These are phyloP conservation scores for Enteromius argenteus DNA, from an alignment of 2,797 vertebrate genomes.

Conservation along the genomic window DNA sequence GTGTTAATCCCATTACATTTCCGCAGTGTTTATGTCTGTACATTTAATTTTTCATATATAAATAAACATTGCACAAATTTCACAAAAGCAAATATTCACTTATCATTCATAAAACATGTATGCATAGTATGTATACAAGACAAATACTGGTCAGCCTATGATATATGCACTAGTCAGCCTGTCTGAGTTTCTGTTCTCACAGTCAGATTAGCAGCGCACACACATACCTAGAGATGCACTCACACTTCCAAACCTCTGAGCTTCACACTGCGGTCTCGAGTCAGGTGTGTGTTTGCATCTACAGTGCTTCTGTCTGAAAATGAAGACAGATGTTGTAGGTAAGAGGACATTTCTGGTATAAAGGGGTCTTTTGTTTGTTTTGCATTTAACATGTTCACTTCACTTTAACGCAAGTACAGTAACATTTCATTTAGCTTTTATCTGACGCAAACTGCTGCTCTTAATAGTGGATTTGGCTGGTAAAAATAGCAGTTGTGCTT, in stretches of 20 bases:
- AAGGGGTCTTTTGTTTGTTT: constrained; percentile 2
- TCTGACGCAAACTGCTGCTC: neutral
- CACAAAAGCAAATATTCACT: neutral
- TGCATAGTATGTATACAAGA: neutral
- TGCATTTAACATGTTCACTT: neutral
- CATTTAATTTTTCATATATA: constrained; percentile 27
- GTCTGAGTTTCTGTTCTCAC: constrained; percentile 51
- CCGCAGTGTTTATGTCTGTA: neutral
- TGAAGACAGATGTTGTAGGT: constrained; percentile 84
- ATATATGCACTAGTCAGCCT: constrained; percentile 23
- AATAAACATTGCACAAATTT: neutral
- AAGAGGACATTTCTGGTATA: constrained; percentile 67
- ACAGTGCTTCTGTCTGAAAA: constrained; percentile 76
- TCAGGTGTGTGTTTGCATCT: constrained; percentile 66
- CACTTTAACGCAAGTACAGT: neutral
- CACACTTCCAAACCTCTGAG: constrained; percentile 35
- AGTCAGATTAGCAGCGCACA: constrained; percentile 49
- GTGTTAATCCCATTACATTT: constrained; percentile 55
- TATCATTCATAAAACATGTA: neutral
- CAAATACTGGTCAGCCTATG: neutral
- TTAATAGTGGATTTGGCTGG: neutral
- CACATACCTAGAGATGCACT: constrained; percentile 16
- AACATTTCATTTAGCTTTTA: neutral
- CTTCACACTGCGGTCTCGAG: constrained; percentile 50
- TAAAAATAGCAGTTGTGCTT: neutral